These are phyloP conservation scores for Apeltes quadracus DNA, from an alignment of 2,113 vertebrate genomes.

Conservation along the genomic window DNA sequence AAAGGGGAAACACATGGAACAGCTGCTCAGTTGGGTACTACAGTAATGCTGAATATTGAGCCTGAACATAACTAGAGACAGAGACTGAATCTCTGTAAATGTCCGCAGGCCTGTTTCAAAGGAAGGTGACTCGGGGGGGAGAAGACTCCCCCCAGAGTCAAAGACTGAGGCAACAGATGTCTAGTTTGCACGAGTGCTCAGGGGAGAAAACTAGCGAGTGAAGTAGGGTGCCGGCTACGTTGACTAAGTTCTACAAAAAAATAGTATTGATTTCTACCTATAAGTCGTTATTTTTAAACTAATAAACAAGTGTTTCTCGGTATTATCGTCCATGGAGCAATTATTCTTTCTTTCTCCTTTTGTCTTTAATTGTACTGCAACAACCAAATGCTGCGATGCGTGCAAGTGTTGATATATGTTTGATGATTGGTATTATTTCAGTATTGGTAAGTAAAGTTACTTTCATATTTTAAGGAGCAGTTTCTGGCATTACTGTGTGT, in stretches of 20 bases:
- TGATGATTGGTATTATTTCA: too few species aligned
- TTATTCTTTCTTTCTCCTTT: background rate
- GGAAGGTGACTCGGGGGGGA: constrained; percentile 38
- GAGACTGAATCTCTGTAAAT: constrained; percentile 9
- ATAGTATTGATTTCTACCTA: background rate
- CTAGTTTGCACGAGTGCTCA: background rate
- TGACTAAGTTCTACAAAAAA: background rate
- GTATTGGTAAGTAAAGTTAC: too few species aligned
- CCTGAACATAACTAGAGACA: constrained; percentile 25
- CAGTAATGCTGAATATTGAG: constrained; percentile 18
- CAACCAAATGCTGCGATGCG: background rate
- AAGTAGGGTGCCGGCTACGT: background rate
- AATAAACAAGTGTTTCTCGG: background rate
- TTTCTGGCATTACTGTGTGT: too few species aligned
- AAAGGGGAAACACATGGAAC: constrained; percentile 25
- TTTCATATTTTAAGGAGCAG: too few species aligned
- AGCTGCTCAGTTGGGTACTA: constrained; percentile 30
- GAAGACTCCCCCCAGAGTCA: constrained; percentile 30
- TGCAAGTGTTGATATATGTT: background rate
- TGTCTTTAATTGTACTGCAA: background rate
- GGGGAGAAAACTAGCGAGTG: background rate
- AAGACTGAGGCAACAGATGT: constrained; percentile 16
- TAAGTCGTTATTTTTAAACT: background rate
- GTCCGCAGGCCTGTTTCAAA: constrained; percentile 36
- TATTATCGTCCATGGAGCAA: background rate